phyloP scores from a whole-genome alignment of 2,113 vertebrate species.

The Mellivora capensis region DNA sequence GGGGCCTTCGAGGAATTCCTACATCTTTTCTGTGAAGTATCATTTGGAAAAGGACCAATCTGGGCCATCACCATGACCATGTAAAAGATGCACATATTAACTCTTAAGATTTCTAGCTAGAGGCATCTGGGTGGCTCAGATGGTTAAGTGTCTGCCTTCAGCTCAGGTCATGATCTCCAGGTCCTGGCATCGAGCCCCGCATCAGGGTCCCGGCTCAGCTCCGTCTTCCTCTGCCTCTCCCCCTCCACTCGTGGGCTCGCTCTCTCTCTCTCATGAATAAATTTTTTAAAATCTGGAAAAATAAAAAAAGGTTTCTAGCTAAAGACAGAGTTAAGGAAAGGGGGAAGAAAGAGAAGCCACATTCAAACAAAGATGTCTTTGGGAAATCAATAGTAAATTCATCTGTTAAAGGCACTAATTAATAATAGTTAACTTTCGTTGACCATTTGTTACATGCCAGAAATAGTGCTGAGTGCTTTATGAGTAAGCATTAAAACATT shows the following conservation, averaged over 20 bases:
- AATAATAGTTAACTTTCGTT: neutral
- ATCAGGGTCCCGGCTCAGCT: too few species aligned
- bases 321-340: neutral
- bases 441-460: conserved; percentile 13
- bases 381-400: conserved; percentile 1
- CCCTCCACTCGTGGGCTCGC: too few species aligned
- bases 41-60: neutral
- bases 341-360: neutral
- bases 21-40: neutral
- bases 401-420: neutral
- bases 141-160: too few species aligned
- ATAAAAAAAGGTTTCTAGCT: neutral
- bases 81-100: neutral
- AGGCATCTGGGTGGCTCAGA: too few species aligned
- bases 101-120: neutral
- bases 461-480: neutral
- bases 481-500: neutral
- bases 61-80: neutral
- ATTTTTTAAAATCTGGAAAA: too few species aligned
- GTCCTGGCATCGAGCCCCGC: too few species aligned
- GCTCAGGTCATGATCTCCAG: too few species aligned
- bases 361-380: neutral
- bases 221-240: too few species aligned
- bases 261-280: too few species aligned
- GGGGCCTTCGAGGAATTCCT: neutral